These are phyloP conservation scores for Bimastos eiseni DNA, from an alignment of 2,888 invertebrate genomes.

Conservation along the genomic window DNA sequence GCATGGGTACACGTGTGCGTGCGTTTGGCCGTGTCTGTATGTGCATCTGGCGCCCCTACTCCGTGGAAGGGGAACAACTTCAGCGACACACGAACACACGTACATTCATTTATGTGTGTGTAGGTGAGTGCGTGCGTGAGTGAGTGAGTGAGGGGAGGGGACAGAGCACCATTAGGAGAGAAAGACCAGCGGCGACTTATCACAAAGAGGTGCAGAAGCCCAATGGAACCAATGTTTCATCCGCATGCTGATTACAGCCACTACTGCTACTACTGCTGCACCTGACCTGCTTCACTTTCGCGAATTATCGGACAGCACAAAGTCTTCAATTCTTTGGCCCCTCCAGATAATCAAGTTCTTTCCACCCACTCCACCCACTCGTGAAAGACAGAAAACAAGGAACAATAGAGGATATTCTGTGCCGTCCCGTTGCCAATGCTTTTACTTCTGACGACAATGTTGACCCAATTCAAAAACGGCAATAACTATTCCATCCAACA, in stretches of 20 bases:
- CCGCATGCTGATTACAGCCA: neutral
- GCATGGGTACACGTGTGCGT: no score
- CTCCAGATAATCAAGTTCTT: constrained; percentile 6
- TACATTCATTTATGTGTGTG: no score
- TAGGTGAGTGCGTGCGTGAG: no score
- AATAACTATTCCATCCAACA: neutral
- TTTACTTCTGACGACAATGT: neutral
- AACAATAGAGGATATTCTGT: neutral
- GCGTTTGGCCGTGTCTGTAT: no score
- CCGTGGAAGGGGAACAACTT: no score
- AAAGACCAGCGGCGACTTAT: neutral
- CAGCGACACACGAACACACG: no score
- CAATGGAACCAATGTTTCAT: neutral
- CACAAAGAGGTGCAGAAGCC: neutral
- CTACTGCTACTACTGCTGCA: neutral
- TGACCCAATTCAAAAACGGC: neutral
- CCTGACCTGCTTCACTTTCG: neutral
- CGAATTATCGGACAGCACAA: neutral
- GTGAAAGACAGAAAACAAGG: neutral
- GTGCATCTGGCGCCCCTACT: no score
- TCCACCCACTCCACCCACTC: neutral
- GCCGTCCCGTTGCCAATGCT: neutral
- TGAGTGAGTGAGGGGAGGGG: no score
- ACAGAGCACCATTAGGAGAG: no score
- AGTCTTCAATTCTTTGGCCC: neutral